phyloP scores from a whole-genome alignment of 2,888 invertebrate species.

The Hetaerina titia region DNA sequence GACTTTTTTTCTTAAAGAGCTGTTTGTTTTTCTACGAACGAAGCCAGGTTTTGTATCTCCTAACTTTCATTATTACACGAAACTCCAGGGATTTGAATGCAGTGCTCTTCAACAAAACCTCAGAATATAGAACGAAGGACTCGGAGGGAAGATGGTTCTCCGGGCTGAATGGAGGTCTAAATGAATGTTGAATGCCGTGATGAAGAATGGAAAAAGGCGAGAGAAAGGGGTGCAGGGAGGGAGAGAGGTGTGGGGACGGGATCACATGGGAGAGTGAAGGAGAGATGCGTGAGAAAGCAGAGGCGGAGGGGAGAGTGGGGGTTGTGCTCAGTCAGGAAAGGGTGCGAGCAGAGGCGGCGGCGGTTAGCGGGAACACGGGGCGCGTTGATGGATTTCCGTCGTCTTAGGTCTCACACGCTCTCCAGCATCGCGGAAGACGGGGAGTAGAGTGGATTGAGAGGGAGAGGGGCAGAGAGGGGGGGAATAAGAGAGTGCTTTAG shows the following conservation, averaged over 20 bases:
- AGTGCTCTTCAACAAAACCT: neutral
- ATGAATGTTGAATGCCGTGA: neutral
- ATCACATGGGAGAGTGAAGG: neutral
- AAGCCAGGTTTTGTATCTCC: too few species aligned
- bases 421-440: neutral
- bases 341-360: neutral
- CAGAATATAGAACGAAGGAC: neutral
- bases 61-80: too few species aligned
- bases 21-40: too few species aligned
- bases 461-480: neutral
- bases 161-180: too few species aligned
- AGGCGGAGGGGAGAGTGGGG: neutral
- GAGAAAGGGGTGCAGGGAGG: neutral
- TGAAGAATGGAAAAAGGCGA: neutral
- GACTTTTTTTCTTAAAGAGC: too few species aligned
- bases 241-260: too few species aligned
- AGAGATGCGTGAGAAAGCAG: neutral
- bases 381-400: conserved; percentile 57
- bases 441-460: neutral
- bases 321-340: neutral
- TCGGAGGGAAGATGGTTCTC: neutral
- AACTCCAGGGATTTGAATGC: neutral
- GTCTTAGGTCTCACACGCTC: conserved; percentile 43
- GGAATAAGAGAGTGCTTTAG: neutral
- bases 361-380: conserved; percentile 57